Percentiles rank a stretch among this genome's conserved stretches.
phyloP scores from a whole-genome alignment of 2,888 invertebrate species.

The Steinernema carpocapsae region DNA sequence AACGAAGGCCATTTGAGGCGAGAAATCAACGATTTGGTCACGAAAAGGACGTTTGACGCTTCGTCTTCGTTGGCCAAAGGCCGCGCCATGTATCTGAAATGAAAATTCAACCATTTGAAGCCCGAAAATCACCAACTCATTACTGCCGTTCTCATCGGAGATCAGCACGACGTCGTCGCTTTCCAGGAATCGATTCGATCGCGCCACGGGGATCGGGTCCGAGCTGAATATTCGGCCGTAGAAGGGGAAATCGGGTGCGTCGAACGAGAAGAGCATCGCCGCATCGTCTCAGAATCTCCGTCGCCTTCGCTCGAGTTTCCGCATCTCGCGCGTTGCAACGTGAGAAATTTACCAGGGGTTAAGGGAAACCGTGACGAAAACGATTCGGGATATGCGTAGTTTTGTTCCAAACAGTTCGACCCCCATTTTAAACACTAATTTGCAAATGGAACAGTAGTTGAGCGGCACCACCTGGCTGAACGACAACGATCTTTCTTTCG shows the following conservation, averaged over 20 bases:
- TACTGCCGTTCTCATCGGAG: not conserved
- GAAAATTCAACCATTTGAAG: not conserved
- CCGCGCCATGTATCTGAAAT: too few relatives aligned
- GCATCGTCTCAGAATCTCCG: not conserved
- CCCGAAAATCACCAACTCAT: not conserved
- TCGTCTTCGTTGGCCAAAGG: too few relatives aligned
- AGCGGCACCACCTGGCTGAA: too few relatives aligned
- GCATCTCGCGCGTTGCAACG: not conserved
- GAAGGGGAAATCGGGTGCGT: conserved; percentile 9
- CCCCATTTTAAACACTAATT: too few relatives aligned
- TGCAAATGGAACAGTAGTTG: too few relatives aligned
- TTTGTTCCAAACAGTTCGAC: too few relatives aligned
- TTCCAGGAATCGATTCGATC: not conserved
- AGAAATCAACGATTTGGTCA: not conserved
- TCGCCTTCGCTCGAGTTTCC: not conserved
- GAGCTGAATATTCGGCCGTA: conserved; percentile 22
- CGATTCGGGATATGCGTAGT: too few relatives aligned
- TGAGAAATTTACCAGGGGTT: too few relatives aligned
- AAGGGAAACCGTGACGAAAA: too few relatives aligned
- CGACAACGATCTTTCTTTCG: too few relatives aligned
- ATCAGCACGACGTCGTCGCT: conserved; percentile 18
- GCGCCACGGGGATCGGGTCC: not conserved
- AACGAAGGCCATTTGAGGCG: conserved; percentile 20
- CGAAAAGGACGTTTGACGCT: not conserved
- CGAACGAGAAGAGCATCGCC: not conserved